Evolutionary conservation across 2,888 invertebrate genomes (phyloP), one percentile per base, ranked within the genome.

Genomic region (Petrolisthes cinctipes): DNA sequence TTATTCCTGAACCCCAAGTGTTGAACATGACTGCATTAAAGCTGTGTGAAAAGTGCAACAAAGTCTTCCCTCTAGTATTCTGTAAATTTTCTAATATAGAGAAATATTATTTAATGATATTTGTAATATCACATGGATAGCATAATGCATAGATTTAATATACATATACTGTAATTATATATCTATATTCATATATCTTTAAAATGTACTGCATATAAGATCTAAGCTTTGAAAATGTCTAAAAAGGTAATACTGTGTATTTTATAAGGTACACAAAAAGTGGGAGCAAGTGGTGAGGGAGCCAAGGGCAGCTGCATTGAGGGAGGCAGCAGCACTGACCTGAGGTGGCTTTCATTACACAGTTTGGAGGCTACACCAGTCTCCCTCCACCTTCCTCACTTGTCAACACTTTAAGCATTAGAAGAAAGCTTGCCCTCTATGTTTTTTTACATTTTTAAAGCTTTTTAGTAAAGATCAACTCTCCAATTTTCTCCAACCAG

Each of bases 21-120:
- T 61, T 61, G 61, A 61, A 61, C 61, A 11, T 9, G 9, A 71
- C 14, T 71, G 71, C 20, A 20, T 71, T 71, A 71, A 71, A 71
- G 71, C 71, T 71, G n/a, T 17, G 71, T 71, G n/a, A 71, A 71
- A 71, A 6, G 71, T 71, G 71, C 71, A n/a, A 71, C 14, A 71
- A 71, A 37, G 37, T 37, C 71, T 17, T 71, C 61, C 61, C 20
- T n/a, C 6, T n/a, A 20, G 20, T 37, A 71, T 71, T 11, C 17
- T 71, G 20, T 71, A 37, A 61, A 9, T n/a, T 71, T 71, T 71
- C 71, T 71, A 71, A 71, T 71, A 20, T 71, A 71, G 37, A 37
- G 37, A n/a, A 71, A 20, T n/a, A 71, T 37, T 71, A n/a, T 71
- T 61, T 61, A 61, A 71, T 71, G 71, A 71, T 71, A 71, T 71